Base-by-base conservation (phyloP, 2,113 vertebrate genomes). In the Pseudopodoces humilis region DNA sequence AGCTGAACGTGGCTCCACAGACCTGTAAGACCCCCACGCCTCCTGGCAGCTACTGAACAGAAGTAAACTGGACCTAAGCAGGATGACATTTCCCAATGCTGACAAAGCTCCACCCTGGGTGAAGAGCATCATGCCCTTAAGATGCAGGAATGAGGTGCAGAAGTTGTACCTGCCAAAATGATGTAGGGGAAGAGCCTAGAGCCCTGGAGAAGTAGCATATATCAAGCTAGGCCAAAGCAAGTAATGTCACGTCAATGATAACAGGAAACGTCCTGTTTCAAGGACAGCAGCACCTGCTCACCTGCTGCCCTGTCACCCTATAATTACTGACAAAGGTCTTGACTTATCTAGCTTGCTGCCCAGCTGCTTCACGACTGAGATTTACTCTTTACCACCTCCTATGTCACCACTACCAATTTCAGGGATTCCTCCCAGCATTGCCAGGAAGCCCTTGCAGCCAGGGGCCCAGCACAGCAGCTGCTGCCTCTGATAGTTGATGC, bases 341-440 rank as follows among this genome's bases (percentile, higher is more conserved):
- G 46, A 62, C 80, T 85, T 86, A 90, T 56, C 67, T 4, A 52
- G 46, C 70, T 62, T 55, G 59, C 55, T 69, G 25, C 33, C 30
- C 86, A 92, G 79, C 55, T 93, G 76, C 91, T 77, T 67, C 68
- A 70, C 75, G 33, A 68, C 69, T 44, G 35, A 69, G 44, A 87
- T 68, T 76, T 41, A 67, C 53, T 91, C 64, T 78, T 71, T 43
- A 41, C 1, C 0, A 7, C 25, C 15, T 70, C 43, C 50, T 53
- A 1, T 25, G 69, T 47, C 53, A 75, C 33, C 0, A 1, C 13
- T 46, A 50, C 43, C 0, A 0, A n/a, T 33, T 82, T 30, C 41
- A 67, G 59, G 50, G 70, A 82, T 56, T 74, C 47, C 62, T 91
- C 69, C 14, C 46, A 90, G 83, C 53, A 37, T 2, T 65, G 33